Percentiles rank a stretch among this genome's conserved stretches.
phyloP scores from a whole-genome alignment of 2,888 invertebrate species.

The Drosophila incognita region DNA sequence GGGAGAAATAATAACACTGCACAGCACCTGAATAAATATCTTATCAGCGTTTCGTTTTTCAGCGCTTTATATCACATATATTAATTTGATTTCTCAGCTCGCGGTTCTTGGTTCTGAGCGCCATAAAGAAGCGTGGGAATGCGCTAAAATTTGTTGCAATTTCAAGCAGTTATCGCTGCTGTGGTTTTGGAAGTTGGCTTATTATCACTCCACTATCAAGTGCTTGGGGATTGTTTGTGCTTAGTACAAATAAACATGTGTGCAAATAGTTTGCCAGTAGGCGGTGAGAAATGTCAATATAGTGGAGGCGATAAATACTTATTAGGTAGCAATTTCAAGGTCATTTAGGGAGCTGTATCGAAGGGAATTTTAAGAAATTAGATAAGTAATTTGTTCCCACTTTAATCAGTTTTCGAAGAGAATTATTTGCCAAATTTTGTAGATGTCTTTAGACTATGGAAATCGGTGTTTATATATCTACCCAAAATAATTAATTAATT shows the following conservation, averaged over 20 bases:
- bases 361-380: background rate
- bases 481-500: background rate
- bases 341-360: background rate
- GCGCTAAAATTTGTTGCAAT: constrained; percentile 52
- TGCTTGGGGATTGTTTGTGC: constrained; percentile 57
- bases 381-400: background rate
- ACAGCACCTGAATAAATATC: constrained; percentile 77
- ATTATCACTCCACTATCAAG: constrained; percentile 66
- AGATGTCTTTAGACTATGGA: background rate
- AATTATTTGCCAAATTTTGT: background rate
- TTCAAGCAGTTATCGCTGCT: constrained; percentile 31
- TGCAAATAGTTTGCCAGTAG: constrained; percentile 55
- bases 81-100: constrained; percentile 67
- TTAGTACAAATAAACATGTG: constrained; percentile 43
- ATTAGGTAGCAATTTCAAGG: constrained; percentile 33
- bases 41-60: constrained; percentile 71
- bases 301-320: constrained; percentile 28
- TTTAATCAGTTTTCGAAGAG: background rate
- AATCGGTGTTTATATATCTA: background rate
- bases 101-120: constrained; percentile 29
- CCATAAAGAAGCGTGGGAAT: constrained; percentile 74
- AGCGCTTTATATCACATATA: constrained; percentile 63
- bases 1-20: constrained; percentile 42
- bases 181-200: constrained; percentile 37
- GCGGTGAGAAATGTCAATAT: constrained; percentile 72